A percentile compares a stretch with the other conserved stretches of the same genome.
These are phyloP conservation scores for Phalacrocorax carbo DNA, from an alignment of 2,113 vertebrate genomes.

Conservation along the genomic window DNA sequence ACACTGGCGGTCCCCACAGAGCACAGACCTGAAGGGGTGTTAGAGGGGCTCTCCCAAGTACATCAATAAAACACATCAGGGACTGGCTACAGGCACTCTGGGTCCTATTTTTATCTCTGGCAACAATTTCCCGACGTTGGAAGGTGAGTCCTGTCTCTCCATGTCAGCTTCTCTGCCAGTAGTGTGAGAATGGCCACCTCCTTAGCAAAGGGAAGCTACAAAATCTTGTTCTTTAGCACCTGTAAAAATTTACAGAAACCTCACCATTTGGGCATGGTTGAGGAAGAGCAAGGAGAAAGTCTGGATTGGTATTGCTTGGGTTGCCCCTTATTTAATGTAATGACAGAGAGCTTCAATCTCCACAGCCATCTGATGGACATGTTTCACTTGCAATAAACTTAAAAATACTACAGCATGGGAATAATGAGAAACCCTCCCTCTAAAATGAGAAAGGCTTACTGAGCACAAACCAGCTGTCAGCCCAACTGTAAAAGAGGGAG, in stretches of 20 bases:
- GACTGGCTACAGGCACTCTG: not conserved
- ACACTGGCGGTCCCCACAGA: not conserved
- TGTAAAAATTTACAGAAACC: not conserved
- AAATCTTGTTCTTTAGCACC: not conserved
- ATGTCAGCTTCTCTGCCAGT: not conserved
- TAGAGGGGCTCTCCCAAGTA: not conserved
- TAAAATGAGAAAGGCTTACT: not conserved
- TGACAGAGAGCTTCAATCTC: not conserved
- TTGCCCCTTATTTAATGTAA: not conserved
- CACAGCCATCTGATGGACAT: not conserved
- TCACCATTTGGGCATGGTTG: not conserved
- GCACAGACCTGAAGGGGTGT: not conserved
- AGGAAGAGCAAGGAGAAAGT: not conserved
- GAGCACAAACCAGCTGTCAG: not conserved
- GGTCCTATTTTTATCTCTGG: not conserved
- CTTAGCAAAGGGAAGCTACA: not conserved
- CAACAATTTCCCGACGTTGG: not conserved
- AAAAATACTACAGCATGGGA: not conserved
- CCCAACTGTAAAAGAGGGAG: not conserved
- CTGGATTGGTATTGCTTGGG: not conserved
- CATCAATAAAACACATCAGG: not conserved
- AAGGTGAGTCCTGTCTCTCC: not conserved
- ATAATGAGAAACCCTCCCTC: slow-evolving; percentile 6
- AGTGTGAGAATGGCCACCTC: not conserved
- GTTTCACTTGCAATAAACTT: not conserved